Percentiles rank a stretch among this genome's conserved stretches.
Evolutionary conservation across 2,797 vertebrate genomes (phyloP).

Genomic region (Dryobates pubescens): DNA sequence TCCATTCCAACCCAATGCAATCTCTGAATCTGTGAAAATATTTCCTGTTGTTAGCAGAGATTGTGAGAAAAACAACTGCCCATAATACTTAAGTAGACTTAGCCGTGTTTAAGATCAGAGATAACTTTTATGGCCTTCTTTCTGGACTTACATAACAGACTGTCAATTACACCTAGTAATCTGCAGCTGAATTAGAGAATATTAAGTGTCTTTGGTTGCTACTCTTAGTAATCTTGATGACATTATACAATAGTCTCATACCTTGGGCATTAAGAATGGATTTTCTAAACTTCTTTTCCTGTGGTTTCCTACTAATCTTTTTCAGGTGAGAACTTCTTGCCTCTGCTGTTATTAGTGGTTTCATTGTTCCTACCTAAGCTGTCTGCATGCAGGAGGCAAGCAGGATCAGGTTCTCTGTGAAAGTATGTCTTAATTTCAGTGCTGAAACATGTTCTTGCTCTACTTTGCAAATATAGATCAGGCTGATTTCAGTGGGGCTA

Average conservation of each 20-base stretch:
- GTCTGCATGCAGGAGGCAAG: background rate
- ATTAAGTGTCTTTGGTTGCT: background rate
- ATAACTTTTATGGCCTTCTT: background rate
- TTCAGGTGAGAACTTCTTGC: constrained; percentile 19
- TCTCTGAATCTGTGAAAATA: too few relatives aligned
- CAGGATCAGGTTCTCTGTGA: background rate
- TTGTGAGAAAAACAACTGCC: background rate
- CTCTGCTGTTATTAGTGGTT: background rate
- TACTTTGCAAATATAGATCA: background rate
- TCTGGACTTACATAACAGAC: background rate
- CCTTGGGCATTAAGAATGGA: background rate
- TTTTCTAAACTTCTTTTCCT: background rate
- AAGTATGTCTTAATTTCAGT: background rate
- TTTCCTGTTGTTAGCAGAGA: background rate
- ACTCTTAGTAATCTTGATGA: background rate
- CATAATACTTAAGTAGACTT: background rate
- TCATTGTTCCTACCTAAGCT: background rate
- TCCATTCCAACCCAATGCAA: too few relatives aligned
- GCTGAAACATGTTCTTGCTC: background rate
- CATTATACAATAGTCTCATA: background rate
- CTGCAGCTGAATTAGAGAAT: background rate
- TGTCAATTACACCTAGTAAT: background rate
- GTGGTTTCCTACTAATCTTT: background rate
- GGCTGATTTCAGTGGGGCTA: background rate
- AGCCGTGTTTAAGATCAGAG: background rate